Conservation (phyloP, 2,797 vertebrate genomes). For the Chelon labrosus region DNA sequence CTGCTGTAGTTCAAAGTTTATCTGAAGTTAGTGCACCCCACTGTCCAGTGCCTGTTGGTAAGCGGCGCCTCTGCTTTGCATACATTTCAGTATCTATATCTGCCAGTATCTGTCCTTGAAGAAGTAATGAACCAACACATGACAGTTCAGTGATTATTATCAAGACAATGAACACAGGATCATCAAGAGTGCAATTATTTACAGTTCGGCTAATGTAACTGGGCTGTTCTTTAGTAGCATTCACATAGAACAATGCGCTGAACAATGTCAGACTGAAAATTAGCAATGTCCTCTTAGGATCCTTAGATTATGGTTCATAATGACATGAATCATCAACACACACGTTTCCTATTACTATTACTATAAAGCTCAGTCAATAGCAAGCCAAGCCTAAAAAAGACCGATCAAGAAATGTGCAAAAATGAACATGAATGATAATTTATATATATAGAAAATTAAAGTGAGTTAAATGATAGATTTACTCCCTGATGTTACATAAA, state of each 20-base stretch:
- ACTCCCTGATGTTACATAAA: conserved; percentile 23
- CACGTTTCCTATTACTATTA: not conserved
- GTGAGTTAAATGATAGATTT: no score
- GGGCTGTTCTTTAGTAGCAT: not conserved
- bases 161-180: conserved; percentile 16
- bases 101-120: not conserved
- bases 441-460: no score
- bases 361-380: not conserved
- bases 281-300: not conserved
- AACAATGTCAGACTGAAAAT: no score
- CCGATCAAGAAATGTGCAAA: not conserved
- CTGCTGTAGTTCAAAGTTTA: no score
- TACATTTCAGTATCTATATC: not conserved
- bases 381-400: no score
- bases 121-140: conserved; percentile 18
- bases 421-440: not conserved
- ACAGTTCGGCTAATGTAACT: conserved; percentile 7
- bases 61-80: no score
- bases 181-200: conserved; percentile 10
- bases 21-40: no score
- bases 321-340: not conserved
- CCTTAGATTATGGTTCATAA: no score
- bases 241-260: not conserved
- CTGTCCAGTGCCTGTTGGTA: no score
- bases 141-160: conserved; percentile 24